These are phyloP conservation scores for Scrobipalpa atriplicella DNA, from an alignment of 2,888 invertebrate species.

Conservation along the genomic window DNA sequence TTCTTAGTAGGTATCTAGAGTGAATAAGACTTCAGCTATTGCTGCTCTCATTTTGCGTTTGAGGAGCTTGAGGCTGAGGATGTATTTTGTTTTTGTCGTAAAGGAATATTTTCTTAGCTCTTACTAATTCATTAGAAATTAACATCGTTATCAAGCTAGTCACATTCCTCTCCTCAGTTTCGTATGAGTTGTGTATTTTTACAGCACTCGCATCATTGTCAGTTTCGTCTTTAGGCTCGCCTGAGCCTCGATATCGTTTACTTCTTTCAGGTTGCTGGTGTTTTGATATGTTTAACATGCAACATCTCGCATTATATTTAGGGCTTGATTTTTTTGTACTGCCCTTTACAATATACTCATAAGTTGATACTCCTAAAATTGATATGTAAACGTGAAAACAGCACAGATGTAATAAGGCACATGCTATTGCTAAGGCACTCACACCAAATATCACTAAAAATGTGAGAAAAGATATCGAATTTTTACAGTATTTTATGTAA, in stretches of 20 bases:
- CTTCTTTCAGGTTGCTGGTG: conserved; percentile 29
- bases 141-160: conserved; percentile 61
- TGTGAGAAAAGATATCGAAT: conserved; percentile 64
- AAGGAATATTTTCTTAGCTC: conserved; percentile 61
- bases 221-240: background rate
- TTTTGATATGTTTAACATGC: conserved; percentile 7
- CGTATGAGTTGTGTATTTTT: conserved; percentile 8
- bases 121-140: conserved; percentile 64
- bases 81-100: conserved; percentile 72
- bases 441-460: conserved; percentile 83
- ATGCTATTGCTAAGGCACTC: conserved; percentile 88
- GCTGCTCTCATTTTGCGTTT: conserved; percentile 43
- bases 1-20: too few species aligned
- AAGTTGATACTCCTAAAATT: conserved; percentile 92
- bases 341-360: conserved; percentile 88
- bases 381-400: conserved; percentile 95
- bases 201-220: background rate
- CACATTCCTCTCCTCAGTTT: conserved; percentile 46
- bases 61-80: conserved; percentile 40
- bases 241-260: conserved; percentile 31
- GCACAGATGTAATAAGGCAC: conserved; percentile 91
- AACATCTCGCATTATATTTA: conserved; percentile 1
- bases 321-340: conserved; percentile 46
- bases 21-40: conserved; percentile 10
- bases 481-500: conserved; percentile 54